Base-by-base conservation (phyloP, 2,888 invertebrate species). In the Gymnoscelis rufifasciata region DNA sequence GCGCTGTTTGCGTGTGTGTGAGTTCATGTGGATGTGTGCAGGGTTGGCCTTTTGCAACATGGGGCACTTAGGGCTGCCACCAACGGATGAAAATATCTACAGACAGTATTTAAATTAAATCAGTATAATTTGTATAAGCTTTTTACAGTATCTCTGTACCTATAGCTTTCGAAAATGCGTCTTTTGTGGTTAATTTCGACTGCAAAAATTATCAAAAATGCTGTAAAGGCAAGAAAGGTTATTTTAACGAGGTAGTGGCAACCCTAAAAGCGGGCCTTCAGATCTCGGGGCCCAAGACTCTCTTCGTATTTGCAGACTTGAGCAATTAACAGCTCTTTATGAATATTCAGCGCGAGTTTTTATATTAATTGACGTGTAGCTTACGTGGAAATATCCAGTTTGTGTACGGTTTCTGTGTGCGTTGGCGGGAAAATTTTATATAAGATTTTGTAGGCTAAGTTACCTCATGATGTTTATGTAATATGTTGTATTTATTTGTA, bases 241-340 rank as follows among this genome's bases (percentile, higher is more conserved):
- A 10, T 10, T 1, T 28, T 10, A 28, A 28, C 1, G 10, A 42
- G 13, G 0, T 23, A 8, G 14, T 33, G 54, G n/a, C 54, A 58
- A 7, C 58, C 58, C 58, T 58, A 44, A 12, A 19, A 29, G 30
- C 30, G 30, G 43, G 48, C 54, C 47, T 47, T 47, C 41, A 33
- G 48, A 47, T 49, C 54, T 52, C 48, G 62, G 60, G 62, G 66
- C 71, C 73, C 71, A 77, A 75, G 79, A 80, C 82, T 79, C 80
- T 78, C 72, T 61, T 71, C 62, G 78, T 86, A 86, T 86, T 86
- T 86, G 81, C 81, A 73, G 75, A 82, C 80, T 86, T 83, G 86
- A 83, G 86, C 86, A 86, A 86, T 86, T 86, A 86, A 83, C 86
- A 83, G 81, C 78, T 81, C 83, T 84, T 84, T 84, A 86, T 86